Base-by-base conservation (phyloP, 1,140 invertebrate species). In the Aradophagus sp. region DNA sequence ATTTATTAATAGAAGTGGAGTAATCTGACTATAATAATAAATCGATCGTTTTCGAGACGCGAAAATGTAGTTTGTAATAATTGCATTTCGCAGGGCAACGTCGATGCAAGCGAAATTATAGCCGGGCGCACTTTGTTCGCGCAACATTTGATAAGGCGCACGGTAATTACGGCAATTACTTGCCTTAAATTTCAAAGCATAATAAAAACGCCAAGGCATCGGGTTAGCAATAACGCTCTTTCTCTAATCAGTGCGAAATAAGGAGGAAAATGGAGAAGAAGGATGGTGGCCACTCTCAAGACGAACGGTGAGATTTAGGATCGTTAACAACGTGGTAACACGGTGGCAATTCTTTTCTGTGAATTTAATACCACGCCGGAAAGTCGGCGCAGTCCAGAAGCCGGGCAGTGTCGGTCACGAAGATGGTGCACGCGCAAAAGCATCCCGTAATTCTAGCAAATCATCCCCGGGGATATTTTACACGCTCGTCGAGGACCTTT, bases 371-470 rank as follows among this genome's bases (percentile, higher is more conserved):
- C 78, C 78, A 69, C 53, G 74, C 74, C 73, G 52, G 74, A 73
- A 78, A 74, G 74, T 75, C 74, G 68, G 73, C 72, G 73, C 65
- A n/a, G 58, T 32, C 35, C 58, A 39, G 52, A 48, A 70, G 74
- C 71, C 65, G 66, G 52, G 53, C 74, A 48, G 70, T 68, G 61
- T 72, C 48, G 74, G 72, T 76, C 76, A 77, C 74, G 76, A 71
- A 77, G 52, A 62, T 73, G 58, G 68, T 48, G 62, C 70, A 74
- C 59, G 72, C 61, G 67, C 58, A 50, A 63, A 73, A 77, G 69
- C 73, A 78, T 80, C 77, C 62, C 58, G 70, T 80, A 80, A 80
- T 80, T 77, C 77, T 74, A 63, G 71, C 75, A 72, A 78, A 80
- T 77, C 74, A 74, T 80, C 74, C 59, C 69, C 20, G 55, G 67